Evolutionary conservation across 2,888 invertebrate genomes (phyloP), one percentile per base, ranked within the genome.

Genomic region (Drosophila pseudotakahashii): DNA sequence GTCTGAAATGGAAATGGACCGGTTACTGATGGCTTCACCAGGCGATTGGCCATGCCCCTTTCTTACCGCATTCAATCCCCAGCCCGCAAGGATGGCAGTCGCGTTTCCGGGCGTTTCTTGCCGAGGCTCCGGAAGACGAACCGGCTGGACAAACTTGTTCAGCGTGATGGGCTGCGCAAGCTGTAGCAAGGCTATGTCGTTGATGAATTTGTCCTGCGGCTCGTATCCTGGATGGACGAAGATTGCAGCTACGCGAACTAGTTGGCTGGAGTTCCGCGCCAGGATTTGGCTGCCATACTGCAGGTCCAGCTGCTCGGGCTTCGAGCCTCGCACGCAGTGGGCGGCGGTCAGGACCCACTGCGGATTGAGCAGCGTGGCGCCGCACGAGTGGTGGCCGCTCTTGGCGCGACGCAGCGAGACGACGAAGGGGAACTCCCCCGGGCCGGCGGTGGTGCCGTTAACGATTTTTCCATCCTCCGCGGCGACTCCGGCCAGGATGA

Each of bases 281-380:
- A 92, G 76, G 1, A 50, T 52, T 11, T 86, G 89, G 16, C 84
- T 88, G 19, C 91, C 91, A 34, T 88, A 92, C 64, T 92, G 91
- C 10, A 92, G 59, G 42, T 89, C 88, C 1, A 91, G 26, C 44
- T 73, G 72, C 41, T 60, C 63, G 0, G 91, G 84, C 4, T 16
- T 47, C 1, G 73, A 42, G 48, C 74, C 60, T 0, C 70, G 69
- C 5, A 91, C 91, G 73, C 91, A 92, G 58, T 92, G 92, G 0
- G 89, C 92, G 9, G 91, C 91, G 1, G 91, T 92, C 11, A 92
- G 68, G 3, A 86, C 76, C 91, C 91, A 92, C 47, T 75, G 60
- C 2, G 83, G 79, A 59, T 90, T 91, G 1, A 91, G 50, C 34
- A 91, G 72, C 0, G 91, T 87, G 9, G 76, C 89, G 7, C 92